Evolutionary conservation across 2,113 vertebrate genomes (phyloP).

Genomic region (Apistogramma diplotaenia): DNA sequence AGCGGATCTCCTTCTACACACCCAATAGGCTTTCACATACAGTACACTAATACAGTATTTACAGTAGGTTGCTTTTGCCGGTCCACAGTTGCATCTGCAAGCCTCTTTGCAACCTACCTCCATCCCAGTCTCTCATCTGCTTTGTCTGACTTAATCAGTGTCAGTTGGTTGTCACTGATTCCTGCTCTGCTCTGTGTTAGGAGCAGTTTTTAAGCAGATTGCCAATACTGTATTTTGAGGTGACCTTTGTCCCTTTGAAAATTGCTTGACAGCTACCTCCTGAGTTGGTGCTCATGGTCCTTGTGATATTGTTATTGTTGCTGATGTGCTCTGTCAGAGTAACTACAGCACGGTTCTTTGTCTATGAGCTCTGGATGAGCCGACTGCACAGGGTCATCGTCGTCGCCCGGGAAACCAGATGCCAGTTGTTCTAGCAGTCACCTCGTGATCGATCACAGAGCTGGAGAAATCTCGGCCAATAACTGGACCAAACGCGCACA

Average conservation of each 20-base stretch:
- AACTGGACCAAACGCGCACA: not conserved
- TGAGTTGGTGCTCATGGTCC: not conserved
- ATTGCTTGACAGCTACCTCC: accelerated
- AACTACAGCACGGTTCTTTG: conserved; percentile 22
- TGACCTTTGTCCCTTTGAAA: not conserved
- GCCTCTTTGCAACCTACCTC: not conserved
- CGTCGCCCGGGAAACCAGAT: conserved; percentile 25
- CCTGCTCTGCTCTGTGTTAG: not conserved
- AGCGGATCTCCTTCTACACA: not conserved
- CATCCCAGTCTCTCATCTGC: not conserved
- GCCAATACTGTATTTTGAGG: not conserved
- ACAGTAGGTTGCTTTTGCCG: not conserved
- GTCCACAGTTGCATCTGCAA: accelerated
- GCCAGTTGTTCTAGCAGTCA: conserved; percentile 4
- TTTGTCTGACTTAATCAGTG: not conserved
- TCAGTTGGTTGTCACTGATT: not conserved
- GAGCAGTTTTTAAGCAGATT: too few species aligned
- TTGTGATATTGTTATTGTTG: conserved; percentile 38
- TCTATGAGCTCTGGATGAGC: conserved; percentile 60
- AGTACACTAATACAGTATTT: accelerated
- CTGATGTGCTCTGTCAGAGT: not conserved
- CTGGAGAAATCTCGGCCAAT: not conserved
- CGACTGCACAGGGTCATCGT: not conserved
- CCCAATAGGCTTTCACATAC: not conserved
- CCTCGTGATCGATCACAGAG: conserved; percentile 19